Conservation (phyloP, 2,113 vertebrate species). For the Sceloporus undulatus region DNA sequence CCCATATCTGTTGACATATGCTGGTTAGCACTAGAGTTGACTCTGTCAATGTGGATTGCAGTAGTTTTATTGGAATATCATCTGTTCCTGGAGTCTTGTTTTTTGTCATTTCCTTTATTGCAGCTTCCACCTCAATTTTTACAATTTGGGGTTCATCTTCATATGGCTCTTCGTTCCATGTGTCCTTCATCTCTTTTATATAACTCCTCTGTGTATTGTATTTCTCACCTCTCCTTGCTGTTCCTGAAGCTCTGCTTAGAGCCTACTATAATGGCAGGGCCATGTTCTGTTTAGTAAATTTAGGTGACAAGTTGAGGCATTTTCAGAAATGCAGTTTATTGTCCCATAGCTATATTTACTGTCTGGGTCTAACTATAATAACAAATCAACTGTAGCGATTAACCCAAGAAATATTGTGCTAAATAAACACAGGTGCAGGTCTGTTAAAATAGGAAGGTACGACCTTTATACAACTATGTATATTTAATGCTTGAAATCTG, state of each 20-base stretch:
- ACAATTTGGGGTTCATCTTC: no score
- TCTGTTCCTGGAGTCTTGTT: no score
- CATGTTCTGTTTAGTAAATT: constrained; percentile 3
- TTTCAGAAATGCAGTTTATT: constrained; percentile 34
- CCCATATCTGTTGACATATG: no score
- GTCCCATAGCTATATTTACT: constrained; percentile 37
- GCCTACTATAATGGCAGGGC: background rate
- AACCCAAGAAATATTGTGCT: constrained; percentile 29
- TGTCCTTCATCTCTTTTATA: no score
- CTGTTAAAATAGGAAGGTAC: constrained; percentile 14
- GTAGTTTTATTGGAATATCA: no score
- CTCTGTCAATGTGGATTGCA: no score
- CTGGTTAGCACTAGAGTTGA: no score
- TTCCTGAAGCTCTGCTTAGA: background rate
- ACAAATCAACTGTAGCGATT: constrained; percentile 35
- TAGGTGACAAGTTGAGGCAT: constrained; percentile 34
- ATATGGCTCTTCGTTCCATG: no score
- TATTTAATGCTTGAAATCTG: constrained; percentile 2
- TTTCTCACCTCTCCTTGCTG: background rate
- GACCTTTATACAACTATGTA: background rate
- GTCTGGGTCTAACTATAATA: constrained; percentile 28
- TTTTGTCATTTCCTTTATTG: no score
- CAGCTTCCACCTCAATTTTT: no score
- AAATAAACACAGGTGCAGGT: constrained; percentile 41
- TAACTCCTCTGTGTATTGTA: no score